Conservation (phyloP, 1,140 invertebrate genomes). For the Atta texana region DNA sequence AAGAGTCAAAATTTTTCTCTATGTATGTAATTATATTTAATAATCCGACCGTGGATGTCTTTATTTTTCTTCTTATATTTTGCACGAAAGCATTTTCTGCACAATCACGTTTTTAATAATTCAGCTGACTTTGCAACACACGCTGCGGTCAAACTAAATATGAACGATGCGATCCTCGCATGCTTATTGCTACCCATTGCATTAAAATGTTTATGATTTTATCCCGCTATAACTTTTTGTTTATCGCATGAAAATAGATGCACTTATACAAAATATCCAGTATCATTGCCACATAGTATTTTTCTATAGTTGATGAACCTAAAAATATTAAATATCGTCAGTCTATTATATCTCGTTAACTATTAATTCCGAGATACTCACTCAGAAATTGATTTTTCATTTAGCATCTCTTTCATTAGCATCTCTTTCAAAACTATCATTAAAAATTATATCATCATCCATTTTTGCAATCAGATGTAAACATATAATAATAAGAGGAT, state of each 20-base stretch:
- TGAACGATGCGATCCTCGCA: constrained; percentile 37
- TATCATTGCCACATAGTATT: background rate
- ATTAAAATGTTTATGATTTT: constrained; percentile 30
- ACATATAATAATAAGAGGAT: background rate
- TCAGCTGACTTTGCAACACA: constrained; percentile 43
- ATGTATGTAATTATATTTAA: constrained; percentile 25
- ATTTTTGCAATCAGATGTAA: constrained; percentile 26
- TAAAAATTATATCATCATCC: constrained; percentile 1
- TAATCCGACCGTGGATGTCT: constrained; percentile 1
- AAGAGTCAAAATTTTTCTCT: constrained; percentile 6
- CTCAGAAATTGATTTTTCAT: constrained; percentile 13
- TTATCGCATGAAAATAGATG: constrained; percentile 44
- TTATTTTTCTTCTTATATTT: constrained; percentile 29
- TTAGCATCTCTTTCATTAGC: constrained; percentile 12
- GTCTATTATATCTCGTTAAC: background rate
- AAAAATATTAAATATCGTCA: constrained; percentile 15
- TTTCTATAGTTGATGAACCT: background rate
- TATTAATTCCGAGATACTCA: background rate
- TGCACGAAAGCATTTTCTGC: constrained; percentile 46
- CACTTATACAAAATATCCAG: constrained; percentile 30
- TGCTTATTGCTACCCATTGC: constrained; percentile 24
- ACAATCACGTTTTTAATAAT: constrained; percentile 46
- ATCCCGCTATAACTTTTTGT: background rate
- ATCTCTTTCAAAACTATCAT: constrained; percentile 15
- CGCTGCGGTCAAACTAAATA: constrained; percentile 53